Base-by-base conservation (phyloP, 2,888 invertebrate species). In the Chirona hameri region DNA sequence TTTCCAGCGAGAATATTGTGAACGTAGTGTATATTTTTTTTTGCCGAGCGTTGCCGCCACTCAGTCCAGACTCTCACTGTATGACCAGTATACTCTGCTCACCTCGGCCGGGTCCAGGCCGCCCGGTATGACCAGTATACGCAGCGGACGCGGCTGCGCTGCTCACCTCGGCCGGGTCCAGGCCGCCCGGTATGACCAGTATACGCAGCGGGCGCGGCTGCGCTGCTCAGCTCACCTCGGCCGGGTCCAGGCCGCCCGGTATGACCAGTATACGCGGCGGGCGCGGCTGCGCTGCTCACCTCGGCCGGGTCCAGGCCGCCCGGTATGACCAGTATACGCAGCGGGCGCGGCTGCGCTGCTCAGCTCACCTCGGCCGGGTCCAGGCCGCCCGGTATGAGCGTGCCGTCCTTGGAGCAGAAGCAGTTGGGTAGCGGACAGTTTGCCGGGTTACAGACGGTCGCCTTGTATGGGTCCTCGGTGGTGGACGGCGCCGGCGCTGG, bases 361-460 rank as follows among this genome's bases (percentile, higher is more conserved):
- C 7, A 60, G 12, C 65, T 24, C 46, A 95, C 96, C 86, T 96
- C 93, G 88, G 94, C 93, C 27, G 93, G 92, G 83, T 94, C 92
- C 57, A 97, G 89, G 82, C 93, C 94, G 57, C 95, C 95, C 15
- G 97, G 97, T 86, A 96, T 94, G 84, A 91, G 88, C 7, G 96
- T 96, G 65, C 97, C 97, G 88, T 97, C 96, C 87, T 94, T 93
- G 65, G 96, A 96, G 88, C 97, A 97, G 89, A 93, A 96, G 88
- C 97, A 97, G 87, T 95, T 95, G 0, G 97, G 39, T 86, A 97
- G 90, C 85, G 90, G 89, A 87, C 97, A 97, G 84, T 92, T 91
- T 0, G 91, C 89, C 0, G 91, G 89, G 86, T 96, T 93, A 88
- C 97, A 97, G 88, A 92, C 93, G 83, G 91, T 90, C 0, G 96